phyloP scores from a whole-genome alignment of 1,140 invertebrate species.

The Drosophila kurseongensis region DNA sequence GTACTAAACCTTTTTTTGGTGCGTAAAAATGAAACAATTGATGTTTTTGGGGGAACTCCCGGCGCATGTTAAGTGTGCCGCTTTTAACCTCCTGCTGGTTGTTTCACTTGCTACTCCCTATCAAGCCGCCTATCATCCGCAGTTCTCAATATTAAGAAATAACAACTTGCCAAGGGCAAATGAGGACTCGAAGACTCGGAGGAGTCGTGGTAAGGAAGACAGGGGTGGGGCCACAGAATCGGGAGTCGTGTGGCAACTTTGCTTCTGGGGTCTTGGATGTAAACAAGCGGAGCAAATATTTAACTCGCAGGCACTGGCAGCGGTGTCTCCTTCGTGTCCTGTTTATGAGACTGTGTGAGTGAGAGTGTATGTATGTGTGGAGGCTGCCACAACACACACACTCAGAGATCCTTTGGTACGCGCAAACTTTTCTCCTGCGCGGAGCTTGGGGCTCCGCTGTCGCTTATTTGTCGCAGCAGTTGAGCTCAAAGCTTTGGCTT shows the following conservation, averaged over 20 bases:
- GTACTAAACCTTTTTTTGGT: neutral
- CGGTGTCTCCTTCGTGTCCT: slow-evolving; percentile 40
- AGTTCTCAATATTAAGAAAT: slow-evolving; percentile 78
- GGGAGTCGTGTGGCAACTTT: slow-evolving; percentile 41
- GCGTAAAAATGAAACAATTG: slow-evolving; percentile 16
- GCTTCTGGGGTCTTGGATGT: slow-evolving; percentile 75
- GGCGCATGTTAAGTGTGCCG: neutral
- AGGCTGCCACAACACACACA: slow-evolving; percentile 39
- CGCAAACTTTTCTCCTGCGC: slow-evolving; percentile 60
- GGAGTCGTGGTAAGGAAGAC: too few relatives aligned
- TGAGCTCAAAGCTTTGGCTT: slow-evolving; percentile 75
- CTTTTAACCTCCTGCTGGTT: neutral
- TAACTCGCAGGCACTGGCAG: slow-evolving; percentile 59
- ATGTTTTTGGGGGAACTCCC: neutral
- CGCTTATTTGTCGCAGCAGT: slow-evolving; percentile 76
- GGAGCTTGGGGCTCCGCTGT: slow-evolving; percentile 42
- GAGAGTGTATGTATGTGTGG: slow-evolving; percentile 20
- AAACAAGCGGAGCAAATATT: slow-evolving; percentile 78
- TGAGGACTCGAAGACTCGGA: slow-evolving; percentile 11
- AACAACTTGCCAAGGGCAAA: slow-evolving; percentile 64
- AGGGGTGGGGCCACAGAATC: neutral
- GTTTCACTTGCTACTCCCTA: neutral
- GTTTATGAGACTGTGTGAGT: slow-evolving; percentile 9
- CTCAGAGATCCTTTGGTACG: slow-evolving; percentile 16
- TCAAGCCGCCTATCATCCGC: slow-evolving; percentile 31